Percentiles rank a stretch among this genome's conserved stretches.
These are phyloP conservation scores for Turdus rufiventris DNA, from an alignment of 2,113 vertebrate genomes.

Conservation along the genomic window DNA sequence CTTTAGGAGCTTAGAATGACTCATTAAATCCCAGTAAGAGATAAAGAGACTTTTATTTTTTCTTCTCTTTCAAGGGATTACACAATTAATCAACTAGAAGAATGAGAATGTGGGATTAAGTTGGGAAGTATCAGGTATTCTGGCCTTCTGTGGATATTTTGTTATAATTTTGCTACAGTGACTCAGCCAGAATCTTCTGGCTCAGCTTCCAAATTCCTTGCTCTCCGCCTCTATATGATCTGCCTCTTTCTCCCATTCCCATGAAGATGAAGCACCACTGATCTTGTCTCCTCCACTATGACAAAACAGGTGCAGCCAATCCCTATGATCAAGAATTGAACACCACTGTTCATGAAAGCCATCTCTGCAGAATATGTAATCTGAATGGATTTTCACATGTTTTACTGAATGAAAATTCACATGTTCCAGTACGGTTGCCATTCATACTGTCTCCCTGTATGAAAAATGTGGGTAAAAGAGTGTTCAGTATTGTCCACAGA, in stretches of 20 bases:
- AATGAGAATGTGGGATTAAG: neutral
- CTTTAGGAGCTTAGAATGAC: neutral
- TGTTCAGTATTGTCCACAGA: neutral
- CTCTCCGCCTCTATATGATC: neutral
- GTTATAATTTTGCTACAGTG: neutral
- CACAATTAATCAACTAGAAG: neutral
- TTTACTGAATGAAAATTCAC: neutral
- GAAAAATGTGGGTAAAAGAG: neutral
- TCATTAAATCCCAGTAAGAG: neutral
- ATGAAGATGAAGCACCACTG: neutral
- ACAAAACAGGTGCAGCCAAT: neutral
- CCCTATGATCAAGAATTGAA: neutral
- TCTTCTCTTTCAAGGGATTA: neutral
- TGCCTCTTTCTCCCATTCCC: neutral
- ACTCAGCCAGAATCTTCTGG: neutral
- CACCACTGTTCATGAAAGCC: neutral
- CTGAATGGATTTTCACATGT: neutral
- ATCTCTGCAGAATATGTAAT: neutral
- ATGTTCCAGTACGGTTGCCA: neutral
- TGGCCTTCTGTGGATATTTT: neutral
- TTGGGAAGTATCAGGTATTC: neutral
- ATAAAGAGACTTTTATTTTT: neutral
- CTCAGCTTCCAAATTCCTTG: neutral
- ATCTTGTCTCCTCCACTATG: neutral
- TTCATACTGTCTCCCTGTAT: neutral